Percentiles rank a stretch among this genome's conserved stretches.
These are phyloP conservation scores for Sesamia nonagrioides DNA, from an alignment of 1,140 invertebrate species.

Conservation along the genomic window DNA sequence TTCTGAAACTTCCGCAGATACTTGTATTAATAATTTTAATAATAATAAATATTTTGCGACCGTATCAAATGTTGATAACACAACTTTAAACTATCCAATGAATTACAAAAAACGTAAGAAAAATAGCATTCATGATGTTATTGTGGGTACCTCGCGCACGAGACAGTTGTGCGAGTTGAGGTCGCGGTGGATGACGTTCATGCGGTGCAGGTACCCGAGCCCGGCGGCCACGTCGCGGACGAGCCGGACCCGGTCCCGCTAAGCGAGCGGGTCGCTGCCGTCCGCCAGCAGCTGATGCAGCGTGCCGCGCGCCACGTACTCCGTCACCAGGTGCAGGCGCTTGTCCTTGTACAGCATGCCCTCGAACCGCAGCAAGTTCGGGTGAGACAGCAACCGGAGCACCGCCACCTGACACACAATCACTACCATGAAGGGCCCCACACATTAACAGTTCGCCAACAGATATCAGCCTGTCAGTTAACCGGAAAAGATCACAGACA, in stretches of 20 bases:
- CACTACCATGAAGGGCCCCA: no score
- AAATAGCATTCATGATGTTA: constrained; percentile 88
- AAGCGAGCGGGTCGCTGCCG: constrained; percentile 90
- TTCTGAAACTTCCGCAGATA: no score
- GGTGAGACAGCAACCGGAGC: constrained; percentile 94
- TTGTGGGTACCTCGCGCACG: constrained; percentile 91
- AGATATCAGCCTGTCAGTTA: no score
- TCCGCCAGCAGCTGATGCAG: constrained; percentile 91
- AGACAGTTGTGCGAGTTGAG: constrained; percentile 99
- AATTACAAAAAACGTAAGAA: background rate
- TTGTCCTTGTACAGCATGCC: constrained; percentile 98
- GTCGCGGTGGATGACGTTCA: constrained; percentile 98
- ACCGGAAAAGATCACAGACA: no score
- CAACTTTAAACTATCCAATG: no score
- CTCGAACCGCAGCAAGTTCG: constrained; percentile 96
- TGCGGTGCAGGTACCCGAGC: constrained; percentile 97
- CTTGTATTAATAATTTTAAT: no score
- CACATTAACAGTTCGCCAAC: no score
- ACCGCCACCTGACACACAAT: constrained; percentile 92
- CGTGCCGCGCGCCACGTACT: constrained; percentile 97
- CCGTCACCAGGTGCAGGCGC: constrained; percentile 96
- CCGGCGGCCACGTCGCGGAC: constrained; percentile 97
- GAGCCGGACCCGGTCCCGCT: constrained; percentile 94
- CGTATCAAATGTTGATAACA: no score
- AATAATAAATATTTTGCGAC: no score